A percentile compares a stretch with the other conserved stretches of the same genome.
phyloP scores from a whole-genome alignment of 1,140 invertebrate species.

The Neodiprion fabricii region DNA sequence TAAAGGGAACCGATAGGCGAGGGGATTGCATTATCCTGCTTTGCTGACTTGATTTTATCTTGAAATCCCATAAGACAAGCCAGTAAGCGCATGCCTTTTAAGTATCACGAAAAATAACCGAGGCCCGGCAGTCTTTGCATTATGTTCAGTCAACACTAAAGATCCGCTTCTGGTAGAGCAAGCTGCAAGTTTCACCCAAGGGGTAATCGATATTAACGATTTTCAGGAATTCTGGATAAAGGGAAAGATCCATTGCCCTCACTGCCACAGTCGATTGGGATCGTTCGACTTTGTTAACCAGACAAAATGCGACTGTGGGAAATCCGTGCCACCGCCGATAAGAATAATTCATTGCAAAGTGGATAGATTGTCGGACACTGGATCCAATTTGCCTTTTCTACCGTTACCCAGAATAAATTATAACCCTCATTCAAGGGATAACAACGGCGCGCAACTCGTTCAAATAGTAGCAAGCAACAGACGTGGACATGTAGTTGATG shows the following conservation, averaged over 20 bases:
- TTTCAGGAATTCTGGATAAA: slow-evolving; percentile 52
- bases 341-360: slow-evolving; percentile 51
- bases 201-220: too few species aligned
- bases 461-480: slow-evolving; percentile 3
- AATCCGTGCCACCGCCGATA: slow-evolving; percentile 44
- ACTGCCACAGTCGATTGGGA: slow-evolving; percentile 50
- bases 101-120: too few species aligned
- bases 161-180: too few species aligned
- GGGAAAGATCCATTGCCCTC: slow-evolving; percentile 50
- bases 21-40: too few species aligned
- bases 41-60: too few species aligned
- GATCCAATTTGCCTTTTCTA: slow-evolving; percentile 13
- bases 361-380: slow-evolving; percentile 30
- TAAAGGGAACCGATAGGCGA: too few species aligned
- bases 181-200: too few species aligned
- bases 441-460: not conserved
- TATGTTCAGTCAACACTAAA: too few species aligned
- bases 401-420: slow-evolving; percentile 1
- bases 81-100: too few species aligned
- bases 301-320: slow-evolving; percentile 46
- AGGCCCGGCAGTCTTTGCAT: too few species aligned
- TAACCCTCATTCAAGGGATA: not conserved
- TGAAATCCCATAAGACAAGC: too few species aligned
- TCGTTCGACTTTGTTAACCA: slow-evolving; percentile 53
- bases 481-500: not conserved